A percentile compares a stretch with the other conserved stretches of the same genome.
Evolutionary conservation across 1,140 invertebrate genomes (phyloP).

Genomic region (Pinna nobilis): DNA sequence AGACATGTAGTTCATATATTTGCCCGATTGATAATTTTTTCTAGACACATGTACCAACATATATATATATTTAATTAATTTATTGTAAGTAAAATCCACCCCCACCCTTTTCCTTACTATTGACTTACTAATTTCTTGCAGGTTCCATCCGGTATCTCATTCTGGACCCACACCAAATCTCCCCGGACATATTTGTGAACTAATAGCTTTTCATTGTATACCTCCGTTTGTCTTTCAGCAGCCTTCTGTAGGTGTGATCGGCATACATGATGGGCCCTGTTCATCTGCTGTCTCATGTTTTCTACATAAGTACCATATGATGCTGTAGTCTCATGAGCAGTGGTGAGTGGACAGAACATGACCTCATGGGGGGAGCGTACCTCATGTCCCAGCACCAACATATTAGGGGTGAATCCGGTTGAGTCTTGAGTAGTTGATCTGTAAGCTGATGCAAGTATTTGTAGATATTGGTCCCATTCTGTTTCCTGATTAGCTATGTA

Average conservation of each 20-base stretch:
- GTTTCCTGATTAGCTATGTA: not conserved
- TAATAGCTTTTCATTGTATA: conserved; percentile 1
- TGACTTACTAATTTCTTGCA: not conserved
- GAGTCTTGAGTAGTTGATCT: conserved; percentile 39
- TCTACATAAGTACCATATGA: conserved; percentile 3
- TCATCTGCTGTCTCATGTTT: not conserved
- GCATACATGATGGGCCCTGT: not conserved
- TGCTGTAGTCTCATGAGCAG: not conserved
- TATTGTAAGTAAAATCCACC: not conserved
- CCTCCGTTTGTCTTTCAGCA: not conserved
- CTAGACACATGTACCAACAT: not conserved
- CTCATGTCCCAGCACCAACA: not conserved
- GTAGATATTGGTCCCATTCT: not conserved
- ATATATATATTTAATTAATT: not conserved
- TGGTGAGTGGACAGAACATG: not conserved
- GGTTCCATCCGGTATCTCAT: not conserved
- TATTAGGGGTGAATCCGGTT: conserved; percentile 2
- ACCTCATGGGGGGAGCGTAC: not conserved
- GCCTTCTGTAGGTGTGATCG: not conserved
- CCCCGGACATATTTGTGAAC: not conserved
- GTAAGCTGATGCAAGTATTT: conserved; percentile 22
- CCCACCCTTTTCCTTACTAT: not conserved
- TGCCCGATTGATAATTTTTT: not conserved
- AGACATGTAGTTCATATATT: not conserved
- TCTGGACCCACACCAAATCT: conserved; percentile 14